Percentiles rank a stretch among this genome's conserved stretches.
phyloP scores from a whole-genome alignment of 1,140 invertebrate genomes.

The Orchestia grillus region DNA sequence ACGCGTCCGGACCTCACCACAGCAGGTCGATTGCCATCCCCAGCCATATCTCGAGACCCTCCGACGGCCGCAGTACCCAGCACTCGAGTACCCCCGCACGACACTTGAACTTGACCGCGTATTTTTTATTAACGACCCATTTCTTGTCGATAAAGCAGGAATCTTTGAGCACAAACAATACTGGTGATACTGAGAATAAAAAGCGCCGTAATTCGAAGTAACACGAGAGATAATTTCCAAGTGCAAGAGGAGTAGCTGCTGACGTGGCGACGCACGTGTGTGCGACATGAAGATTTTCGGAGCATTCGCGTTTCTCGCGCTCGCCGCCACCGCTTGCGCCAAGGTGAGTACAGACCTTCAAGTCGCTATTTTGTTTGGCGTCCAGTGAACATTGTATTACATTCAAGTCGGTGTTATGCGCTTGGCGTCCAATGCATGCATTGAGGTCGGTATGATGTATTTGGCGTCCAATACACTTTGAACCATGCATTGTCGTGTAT shows the following conservation, averaged over 20 bases:
- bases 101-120: not conserved
- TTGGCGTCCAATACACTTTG: too few species aligned
- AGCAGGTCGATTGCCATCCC: not conserved
- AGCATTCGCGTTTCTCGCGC: not conserved
- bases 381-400: not conserved
- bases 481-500: too few species aligned
- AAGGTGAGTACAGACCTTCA: not conserved
- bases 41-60: not conserved
- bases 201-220: not conserved
- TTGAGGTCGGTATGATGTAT: too few species aligned
- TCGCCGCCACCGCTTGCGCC: not conserved
- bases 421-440: not conserved
- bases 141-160: not conserved
- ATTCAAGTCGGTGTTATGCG: not conserved
- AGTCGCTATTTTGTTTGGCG: not conserved
- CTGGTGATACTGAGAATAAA: not conserved
- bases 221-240: not conserved
- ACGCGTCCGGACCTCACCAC: not conserved
- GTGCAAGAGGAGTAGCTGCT: not conserved
- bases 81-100: not conserved
- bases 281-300: conserved; percentile 13
- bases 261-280: not conserved
- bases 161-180: not conserved
- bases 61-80: not conserved
- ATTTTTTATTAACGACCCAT: not conserved